A percentile compares a stretch with the other conserved stretches of the same genome.
Conservation (phyloP, 2,797 vertebrate species). For the Mus caroli region DNA sequence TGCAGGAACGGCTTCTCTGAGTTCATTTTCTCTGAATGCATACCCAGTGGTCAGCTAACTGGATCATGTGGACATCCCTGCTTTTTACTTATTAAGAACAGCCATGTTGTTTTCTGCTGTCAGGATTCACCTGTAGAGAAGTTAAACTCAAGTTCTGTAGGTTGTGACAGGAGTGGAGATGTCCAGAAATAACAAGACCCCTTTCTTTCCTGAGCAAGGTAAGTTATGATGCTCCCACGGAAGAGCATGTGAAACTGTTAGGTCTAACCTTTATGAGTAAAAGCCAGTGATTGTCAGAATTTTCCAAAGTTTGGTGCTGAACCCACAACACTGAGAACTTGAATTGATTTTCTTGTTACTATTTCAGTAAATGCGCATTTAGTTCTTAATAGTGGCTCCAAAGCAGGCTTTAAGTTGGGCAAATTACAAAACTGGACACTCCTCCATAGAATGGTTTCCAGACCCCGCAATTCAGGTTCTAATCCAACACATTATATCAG, state of each 20-base stretch:
- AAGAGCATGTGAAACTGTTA: neutral
- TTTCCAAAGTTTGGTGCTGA: slow-evolving; percentile 67
- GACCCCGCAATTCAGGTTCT: slow-evolving; percentile 66
- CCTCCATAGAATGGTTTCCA: slow-evolving; percentile 67
- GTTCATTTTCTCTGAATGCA: neutral
- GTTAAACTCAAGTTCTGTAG: slow-evolving; percentile 10
- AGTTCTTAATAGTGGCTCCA: slow-evolving; percentile 68
- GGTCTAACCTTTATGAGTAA: neutral
- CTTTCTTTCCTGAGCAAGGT: neutral
- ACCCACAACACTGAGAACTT: slow-evolving; percentile 73
- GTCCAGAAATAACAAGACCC: neutral
- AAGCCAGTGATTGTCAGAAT: neutral
- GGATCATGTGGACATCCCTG: too few species aligned
- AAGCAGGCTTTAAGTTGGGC: slow-evolving; percentile 52
- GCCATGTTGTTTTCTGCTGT: neutral
- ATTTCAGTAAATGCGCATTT: slow-evolving; percentile 64
- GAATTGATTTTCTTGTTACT: slow-evolving; percentile 79
- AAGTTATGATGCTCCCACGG: neutral
- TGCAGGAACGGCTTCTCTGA: neutral
- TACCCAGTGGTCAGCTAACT: neutral
- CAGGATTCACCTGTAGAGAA: neutral
- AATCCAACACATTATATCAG: slow-evolving; percentile 75
- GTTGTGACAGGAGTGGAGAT: neutral
- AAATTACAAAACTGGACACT: slow-evolving; percentile 66
- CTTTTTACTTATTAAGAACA: neutral